A percentile compares a stretch with the other conserved stretches of the same genome.
Evolutionary conservation across 2,888 invertebrate species (phyloP).

Genomic region (Rhimphoctona megacephalus): DNA sequence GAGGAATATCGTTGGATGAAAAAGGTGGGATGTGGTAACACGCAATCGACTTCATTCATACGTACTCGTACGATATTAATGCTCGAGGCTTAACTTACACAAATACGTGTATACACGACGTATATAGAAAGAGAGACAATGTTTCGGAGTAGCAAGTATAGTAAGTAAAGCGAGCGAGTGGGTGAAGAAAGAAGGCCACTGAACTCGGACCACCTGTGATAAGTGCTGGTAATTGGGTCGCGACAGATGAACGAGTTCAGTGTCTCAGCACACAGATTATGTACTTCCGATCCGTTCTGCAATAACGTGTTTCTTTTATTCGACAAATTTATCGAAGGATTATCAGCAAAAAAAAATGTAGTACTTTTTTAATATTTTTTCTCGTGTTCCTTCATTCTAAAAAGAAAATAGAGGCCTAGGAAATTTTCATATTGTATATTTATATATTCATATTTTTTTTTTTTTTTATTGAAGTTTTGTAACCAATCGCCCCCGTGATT

Average conservation of each 20-base stretch:
- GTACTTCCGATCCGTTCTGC: constrained; percentile 13
- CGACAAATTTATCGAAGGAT: background rate
- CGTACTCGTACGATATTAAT: constrained; percentile 57
- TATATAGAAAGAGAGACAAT: constrained; percentile 6
- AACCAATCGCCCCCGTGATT: too few species aligned
- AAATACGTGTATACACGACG: constrained; percentile 19
- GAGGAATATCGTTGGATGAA: constrained; percentile 42
- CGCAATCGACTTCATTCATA: constrained; percentile 64
- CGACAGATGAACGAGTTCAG: constrained; percentile 62
- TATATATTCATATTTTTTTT: too few species aligned
- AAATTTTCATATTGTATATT: too few species aligned
- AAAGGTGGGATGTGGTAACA: constrained; percentile 58
- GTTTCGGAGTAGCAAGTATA: constrained; percentile 31
- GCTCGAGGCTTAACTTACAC: constrained; percentile 52
- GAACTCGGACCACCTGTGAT: constrained; percentile 68
- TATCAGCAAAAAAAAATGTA: background rate
- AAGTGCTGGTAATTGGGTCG: constrained; percentile 65
- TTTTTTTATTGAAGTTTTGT: too few species aligned
- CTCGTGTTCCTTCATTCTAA: too few species aligned
- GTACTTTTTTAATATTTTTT: background rate
- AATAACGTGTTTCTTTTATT: background rate
- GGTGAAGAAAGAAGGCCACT: constrained; percentile 63
- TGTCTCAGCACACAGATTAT: constrained; percentile 35
- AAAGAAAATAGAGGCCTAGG: too few species aligned
- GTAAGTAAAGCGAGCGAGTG: constrained; percentile 52